A percentile compares a stretch with the other conserved stretches of the same genome.
Conservation (phyloP, 2,888 invertebrate species). For the Lissocephala sabroskyi region DNA sequence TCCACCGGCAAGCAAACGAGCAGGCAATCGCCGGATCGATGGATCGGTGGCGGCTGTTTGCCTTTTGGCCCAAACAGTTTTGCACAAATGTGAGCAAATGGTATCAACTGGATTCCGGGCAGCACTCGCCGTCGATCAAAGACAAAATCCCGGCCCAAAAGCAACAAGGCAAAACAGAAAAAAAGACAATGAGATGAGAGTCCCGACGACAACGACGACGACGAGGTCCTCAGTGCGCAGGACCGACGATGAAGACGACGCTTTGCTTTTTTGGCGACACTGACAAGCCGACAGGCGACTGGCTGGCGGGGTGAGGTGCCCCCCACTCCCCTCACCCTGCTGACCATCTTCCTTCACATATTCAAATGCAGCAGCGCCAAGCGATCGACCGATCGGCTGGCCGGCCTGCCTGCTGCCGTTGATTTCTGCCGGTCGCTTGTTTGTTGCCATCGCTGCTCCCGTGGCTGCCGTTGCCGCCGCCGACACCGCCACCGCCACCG, state of each 20-base stretch:
- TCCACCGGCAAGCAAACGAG: slow-evolving; percentile 4
- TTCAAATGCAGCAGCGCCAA: slow-evolving; percentile 3
- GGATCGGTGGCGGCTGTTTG: neutral
- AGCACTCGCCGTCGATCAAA: slow-evolving; percentile 52
- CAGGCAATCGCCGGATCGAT: neutral
- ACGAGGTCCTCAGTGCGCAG: slow-evolving; percentile 6
- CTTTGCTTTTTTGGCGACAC: slow-evolving; percentile 62
- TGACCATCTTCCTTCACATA: slow-evolving; percentile 2
- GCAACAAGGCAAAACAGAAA: slow-evolving; percentile 4
- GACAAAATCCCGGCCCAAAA: slow-evolving; percentile 52
- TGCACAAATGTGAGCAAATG: slow-evolving; percentile 39
- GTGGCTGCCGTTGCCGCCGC: slow-evolving; percentile 3
- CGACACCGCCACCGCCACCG: neutral
- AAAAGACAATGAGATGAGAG: slow-evolving; percentile 21
- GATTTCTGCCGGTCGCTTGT: neutral
- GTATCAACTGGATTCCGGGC: slow-evolving; percentile 26
- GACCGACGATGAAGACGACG: slow-evolving; percentile 62
- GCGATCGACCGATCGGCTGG: neutral
- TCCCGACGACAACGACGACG: neutral
- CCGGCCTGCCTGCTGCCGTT: neutral
- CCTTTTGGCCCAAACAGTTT: slow-evolving; percentile 11
- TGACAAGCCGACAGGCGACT: slow-evolving; percentile 43
- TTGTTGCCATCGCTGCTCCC: too few species aligned
- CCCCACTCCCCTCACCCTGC: neutral
- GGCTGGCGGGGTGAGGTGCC: neutral